Base-by-base conservation (phyloP, 2,113 vertebrate genomes). In the Pteruthius melanotis region DNA sequence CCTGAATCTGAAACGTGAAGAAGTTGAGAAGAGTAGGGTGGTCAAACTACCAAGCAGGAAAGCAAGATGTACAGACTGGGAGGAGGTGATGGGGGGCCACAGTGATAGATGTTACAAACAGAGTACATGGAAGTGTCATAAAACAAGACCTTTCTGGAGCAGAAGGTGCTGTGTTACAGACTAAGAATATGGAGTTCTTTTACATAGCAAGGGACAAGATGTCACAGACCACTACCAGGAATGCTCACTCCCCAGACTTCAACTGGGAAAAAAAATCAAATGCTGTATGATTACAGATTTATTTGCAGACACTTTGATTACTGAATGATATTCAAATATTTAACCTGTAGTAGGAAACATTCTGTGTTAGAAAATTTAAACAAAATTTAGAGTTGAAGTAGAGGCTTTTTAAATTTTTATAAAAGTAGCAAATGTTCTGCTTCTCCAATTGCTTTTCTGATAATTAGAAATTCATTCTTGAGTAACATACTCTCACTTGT, bases 141-240 rank as follows among this genome's bases (percentile, higher is more conserved):
- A 66, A 85, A 68, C 57, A 71, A 68, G 42, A 75, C 33, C 21
- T 64, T 44, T 79, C 35, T 60, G 44, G 28, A 65, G 45, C 22
- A 68, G n/a, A 65, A 50, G 37, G 35, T 81, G 15, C 26, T 30
- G 9, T 56, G 19, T 65, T 66, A 64, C 61, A 60, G 15, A 30
- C 16, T 40, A 64, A 89, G 11, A 13, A 47, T 24, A 7, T 18
- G 8, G n/a, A 79, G 15, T 65, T 59, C 19, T 65, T 80, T 56
- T 26, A 35, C 0, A 0, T 13, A 44, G 24, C 50, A 69, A 84
- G 45, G 22, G 4, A 24, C 19, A 40, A 0, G 1, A 42, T 83
- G 77, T 72, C 47, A 74, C 27, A 79, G 42, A 31, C 35, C 4
- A 9, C 30, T 77, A 19, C 40, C 30, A 94, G 68, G 92, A 91